These are phyloP conservation scores for Argynnis bischoffii DNA, from an alignment of 2,888 invertebrate genomes.

Conservation along the genomic window DNA sequence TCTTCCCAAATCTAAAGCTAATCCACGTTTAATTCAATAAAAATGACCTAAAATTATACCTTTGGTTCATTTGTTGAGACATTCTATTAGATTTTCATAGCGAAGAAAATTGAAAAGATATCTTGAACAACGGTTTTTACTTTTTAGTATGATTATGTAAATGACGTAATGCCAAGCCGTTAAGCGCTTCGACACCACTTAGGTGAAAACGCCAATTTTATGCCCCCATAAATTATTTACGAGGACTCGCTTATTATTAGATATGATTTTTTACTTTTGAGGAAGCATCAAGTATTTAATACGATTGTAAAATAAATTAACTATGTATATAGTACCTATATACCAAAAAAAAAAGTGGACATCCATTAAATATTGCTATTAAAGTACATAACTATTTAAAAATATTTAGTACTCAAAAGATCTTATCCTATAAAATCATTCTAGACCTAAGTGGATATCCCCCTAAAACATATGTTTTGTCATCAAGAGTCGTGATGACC, in stretches of 20 bases:
- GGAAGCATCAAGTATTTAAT: conserved; percentile 21
- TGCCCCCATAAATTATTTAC: conserved; percentile 58
- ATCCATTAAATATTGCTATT: too few relatives aligned
- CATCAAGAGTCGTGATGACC: conserved; percentile 44
- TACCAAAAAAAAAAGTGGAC: too few relatives aligned
- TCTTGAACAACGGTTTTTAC: conserved; percentile 7
- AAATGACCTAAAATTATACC: too few relatives aligned
- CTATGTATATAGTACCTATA: too few relatives aligned
- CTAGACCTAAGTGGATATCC: not conserved
- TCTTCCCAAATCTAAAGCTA: too few relatives aligned
- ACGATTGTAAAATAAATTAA: conserved; percentile 13
- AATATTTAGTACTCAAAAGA: too few relatives aligned
- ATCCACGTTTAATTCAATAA: too few relatives aligned
- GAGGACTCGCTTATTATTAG: conserved; percentile 49
- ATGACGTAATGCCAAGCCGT: conserved; percentile 46
- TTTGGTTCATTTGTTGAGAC: too few relatives aligned
- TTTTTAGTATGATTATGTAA: conserved; percentile 26
- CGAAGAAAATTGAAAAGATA: conserved; percentile 7
- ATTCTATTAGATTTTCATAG: not conserved
- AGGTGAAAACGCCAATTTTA: conserved; percentile 48
- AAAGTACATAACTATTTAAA: too few relatives aligned
- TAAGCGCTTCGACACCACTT: conserved; percentile 51
- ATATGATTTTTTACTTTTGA: conserved; percentile 30
- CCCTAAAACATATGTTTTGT: conserved; percentile 28
- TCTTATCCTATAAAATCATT: too few relatives aligned